Percentiles rank a stretch among this genome's conserved stretches.
Evolutionary conservation across 2,797 vertebrate species (phyloP).

Genomic region (Amniataba percoides): DNA sequence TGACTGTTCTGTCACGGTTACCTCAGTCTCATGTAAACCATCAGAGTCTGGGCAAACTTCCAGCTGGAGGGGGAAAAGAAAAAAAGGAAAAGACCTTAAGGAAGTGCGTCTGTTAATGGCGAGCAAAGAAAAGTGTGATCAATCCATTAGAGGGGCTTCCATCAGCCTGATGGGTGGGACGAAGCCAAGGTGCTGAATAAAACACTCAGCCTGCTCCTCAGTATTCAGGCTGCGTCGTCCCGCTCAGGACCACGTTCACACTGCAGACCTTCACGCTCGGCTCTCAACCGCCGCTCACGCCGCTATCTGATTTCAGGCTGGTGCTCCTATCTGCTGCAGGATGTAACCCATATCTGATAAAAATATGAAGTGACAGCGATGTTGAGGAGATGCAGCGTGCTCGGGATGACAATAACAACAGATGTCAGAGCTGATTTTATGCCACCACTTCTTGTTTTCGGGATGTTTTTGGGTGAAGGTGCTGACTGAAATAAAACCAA

Average conservation of each 20-base stretch:
- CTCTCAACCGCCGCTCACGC: slow-evolving; percentile 13
- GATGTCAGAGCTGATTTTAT: slow-evolving; percentile 21
- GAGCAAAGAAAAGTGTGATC: slow-evolving; percentile 53
- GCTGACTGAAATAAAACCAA: slow-evolving; percentile 19
- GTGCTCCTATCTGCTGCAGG: slow-evolving; percentile 27
- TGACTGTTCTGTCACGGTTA: slow-evolving; percentile 16
- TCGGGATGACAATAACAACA: slow-evolving; percentile 36
- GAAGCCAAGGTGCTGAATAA: slow-evolving; percentile 52
- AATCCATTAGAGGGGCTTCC: slow-evolving; percentile 42
- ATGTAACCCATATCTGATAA: slow-evolving; percentile 31
- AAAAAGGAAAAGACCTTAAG: background rate
- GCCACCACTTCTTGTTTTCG: slow-evolving; percentile 3
- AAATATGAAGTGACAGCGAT: slow-evolving; percentile 27
- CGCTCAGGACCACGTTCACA: slow-evolving; percentile 38
- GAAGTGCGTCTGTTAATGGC: slow-evolving; percentile 1
- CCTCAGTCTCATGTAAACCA: slow-evolving; percentile 2
- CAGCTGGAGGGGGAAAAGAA: background rate
- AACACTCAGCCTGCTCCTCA: slow-evolving; percentile 38
- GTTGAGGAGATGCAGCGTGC: slow-evolving; percentile 9
- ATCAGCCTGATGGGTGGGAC: slow-evolving; percentile 47
- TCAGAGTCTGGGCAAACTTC: slow-evolving; percentile 30
- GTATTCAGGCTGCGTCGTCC: slow-evolving; percentile 43
- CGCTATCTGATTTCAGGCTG: slow-evolving; percentile 32
- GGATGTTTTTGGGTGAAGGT: slow-evolving; percentile 5
- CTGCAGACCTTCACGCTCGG: slow-evolving; percentile 43